Evolutionary conservation across 2,888 invertebrate species (phyloP).

Genomic region (Tineola bisselliella): DNA sequence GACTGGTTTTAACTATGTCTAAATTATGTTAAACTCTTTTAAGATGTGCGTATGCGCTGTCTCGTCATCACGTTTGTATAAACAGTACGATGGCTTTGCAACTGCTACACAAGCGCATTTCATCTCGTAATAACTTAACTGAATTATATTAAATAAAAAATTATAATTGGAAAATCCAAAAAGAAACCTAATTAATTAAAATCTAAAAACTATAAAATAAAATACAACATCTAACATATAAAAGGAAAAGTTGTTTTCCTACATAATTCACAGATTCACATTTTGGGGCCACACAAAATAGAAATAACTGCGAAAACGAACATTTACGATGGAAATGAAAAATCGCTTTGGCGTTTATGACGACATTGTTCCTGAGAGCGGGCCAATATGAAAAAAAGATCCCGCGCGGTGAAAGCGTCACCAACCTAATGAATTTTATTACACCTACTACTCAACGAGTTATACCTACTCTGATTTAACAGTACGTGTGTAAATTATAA

Average conservation of each 20-base stretch:
- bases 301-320: constrained; percentile 20
- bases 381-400: constrained; percentile 37
- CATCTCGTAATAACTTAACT: too few species aligned
- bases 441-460: constrained; percentile 28
- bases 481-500: constrained; percentile 60
- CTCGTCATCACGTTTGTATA: too few species aligned
- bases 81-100: too few species aligned
- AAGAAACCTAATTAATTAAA: too few species aligned
- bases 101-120: too few species aligned
- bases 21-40: too few species aligned
- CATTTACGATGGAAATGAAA: constrained; percentile 47
- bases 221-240: background rate
- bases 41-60: too few species aligned
- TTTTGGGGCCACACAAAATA: constrained; percentile 7
- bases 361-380: constrained; percentile 40
- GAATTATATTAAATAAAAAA: too few species aligned
- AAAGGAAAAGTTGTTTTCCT: background rate
- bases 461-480: constrained; percentile 55
- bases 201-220: background rate
- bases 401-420: constrained; percentile 36
- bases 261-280: background rate
- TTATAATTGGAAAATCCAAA: too few species aligned
- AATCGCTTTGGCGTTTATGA: constrained; percentile 48
- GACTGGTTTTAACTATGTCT: too few species aligned
- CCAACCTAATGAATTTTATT: constrained; percentile 57